A percentile compares a stretch with the other conserved stretches of the same genome.
Evolutionary conservation across 2,113 vertebrate genomes (phyloP).

Genomic region (Synodontis membranacea): DNA sequence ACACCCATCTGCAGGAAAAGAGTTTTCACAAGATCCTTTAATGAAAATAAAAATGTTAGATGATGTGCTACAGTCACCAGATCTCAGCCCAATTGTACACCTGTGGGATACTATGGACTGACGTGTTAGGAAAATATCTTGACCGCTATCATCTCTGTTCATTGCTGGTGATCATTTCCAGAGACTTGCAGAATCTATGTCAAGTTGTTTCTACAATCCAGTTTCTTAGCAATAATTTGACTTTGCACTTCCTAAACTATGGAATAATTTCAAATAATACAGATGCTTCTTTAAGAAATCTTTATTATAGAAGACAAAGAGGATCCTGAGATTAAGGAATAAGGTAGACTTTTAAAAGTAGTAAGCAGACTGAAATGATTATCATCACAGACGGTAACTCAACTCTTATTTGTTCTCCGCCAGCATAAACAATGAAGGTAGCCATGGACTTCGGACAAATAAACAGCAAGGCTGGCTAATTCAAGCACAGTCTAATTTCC

Average conservation of each 20-base stretch:
- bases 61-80: background rate
- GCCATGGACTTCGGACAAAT: slow-evolving; percentile 62
- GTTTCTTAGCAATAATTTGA: background rate
- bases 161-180: background rate
- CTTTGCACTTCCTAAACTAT: background rate
- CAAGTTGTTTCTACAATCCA: background rate
- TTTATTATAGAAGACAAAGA: slow-evolving; percentile 25
- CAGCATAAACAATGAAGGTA: slow-evolving; percentile 69
- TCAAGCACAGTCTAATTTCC: slow-evolving; percentile 47
- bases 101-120: background rate
- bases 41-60: background rate
- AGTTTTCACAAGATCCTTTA: background rate
- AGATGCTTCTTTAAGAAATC: background rate
- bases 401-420: slow-evolving; percentile 60
- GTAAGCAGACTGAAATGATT: slow-evolving; percentile 64
- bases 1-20: background rate
- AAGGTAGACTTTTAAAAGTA: slow-evolving; percentile 47
- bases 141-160: background rate
- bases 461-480: slow-evolving; percentile 58
- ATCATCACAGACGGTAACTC: slow-evolving; percentile 69
- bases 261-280: background rate
- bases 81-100: background rate
- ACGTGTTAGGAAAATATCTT: background rate
- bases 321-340: slow-evolving; percentile 44
- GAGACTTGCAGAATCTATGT: background rate